These are phyloP conservation scores for Phyllotis vaccarum DNA, from an alignment of 2,797 vertebrate genomes.

Conservation along the genomic window DNA sequence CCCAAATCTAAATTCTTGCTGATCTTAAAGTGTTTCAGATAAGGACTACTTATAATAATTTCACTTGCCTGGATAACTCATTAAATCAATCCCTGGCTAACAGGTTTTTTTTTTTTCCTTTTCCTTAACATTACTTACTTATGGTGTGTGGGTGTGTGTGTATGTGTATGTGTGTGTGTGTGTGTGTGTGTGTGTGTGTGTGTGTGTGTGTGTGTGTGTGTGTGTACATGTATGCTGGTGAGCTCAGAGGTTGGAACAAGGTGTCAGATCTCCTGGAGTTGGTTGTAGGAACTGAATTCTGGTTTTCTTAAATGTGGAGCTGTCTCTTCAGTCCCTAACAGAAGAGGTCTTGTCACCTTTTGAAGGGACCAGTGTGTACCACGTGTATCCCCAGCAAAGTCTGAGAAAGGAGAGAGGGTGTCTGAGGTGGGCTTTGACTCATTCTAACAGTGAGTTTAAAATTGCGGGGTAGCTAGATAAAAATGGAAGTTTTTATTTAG, in stretches of 20 bases:
- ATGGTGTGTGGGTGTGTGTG: background rate
- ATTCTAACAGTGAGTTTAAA: background rate
- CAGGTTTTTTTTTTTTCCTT: background rate
- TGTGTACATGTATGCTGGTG: background rate
- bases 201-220: background rate
- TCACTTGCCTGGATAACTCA: background rate
- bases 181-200: background rate
- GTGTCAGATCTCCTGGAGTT: background rate
- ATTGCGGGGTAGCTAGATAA: background rate
- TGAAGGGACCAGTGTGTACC: accelerated
- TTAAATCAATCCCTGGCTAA: background rate
- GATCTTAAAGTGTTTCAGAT: background rate
- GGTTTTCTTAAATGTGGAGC: background rate
- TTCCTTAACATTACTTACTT: background rate
- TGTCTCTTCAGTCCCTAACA: background rate
- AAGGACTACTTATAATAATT: background rate
- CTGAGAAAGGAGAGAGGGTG: background rate
- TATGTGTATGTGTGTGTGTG: background rate
- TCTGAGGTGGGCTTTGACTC: background rate
- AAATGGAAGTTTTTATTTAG: background rate
- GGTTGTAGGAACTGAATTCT: background rate
- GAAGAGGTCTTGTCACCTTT: background rate
- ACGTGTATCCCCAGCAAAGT: background rate
- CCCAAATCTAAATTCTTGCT: background rate
- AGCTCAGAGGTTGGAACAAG: background rate